Evolutionary conservation across 2,113 vertebrate genomes (phyloP).

Genomic region (Nyctibius bracteatus): DNA sequence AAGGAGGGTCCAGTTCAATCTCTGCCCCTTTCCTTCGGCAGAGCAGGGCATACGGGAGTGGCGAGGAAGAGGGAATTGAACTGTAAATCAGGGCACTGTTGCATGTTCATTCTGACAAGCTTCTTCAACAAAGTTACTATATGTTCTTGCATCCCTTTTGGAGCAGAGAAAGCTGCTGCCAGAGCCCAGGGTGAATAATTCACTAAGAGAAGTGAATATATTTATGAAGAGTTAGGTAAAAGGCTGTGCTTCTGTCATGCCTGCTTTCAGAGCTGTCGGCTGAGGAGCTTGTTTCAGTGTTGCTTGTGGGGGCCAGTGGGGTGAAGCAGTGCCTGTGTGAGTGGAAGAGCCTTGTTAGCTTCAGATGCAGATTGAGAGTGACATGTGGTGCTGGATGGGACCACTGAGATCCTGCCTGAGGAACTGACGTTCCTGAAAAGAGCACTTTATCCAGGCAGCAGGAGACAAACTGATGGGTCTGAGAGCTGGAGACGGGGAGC

Average conservation of each 20-base stretch:
- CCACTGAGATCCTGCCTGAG: background rate
- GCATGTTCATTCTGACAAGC: background rate
- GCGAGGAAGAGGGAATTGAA: background rate
- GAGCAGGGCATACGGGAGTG: background rate
- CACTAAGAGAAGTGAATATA: background rate
- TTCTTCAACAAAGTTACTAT: background rate
- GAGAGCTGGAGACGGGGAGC: background rate
- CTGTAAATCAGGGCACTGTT: slow-evolving; percentile 16
- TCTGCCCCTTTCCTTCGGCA: background rate
- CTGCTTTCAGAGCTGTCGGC: background rate
- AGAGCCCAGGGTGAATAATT: slow-evolving; percentile 38
- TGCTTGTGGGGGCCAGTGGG: background rate
- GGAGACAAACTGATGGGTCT: background rate
- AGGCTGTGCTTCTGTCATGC: slow-evolving; percentile 13
- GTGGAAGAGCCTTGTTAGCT: background rate
- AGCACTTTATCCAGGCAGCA: background rate
- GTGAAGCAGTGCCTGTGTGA: slow-evolving; percentile 1
- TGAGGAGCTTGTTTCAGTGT: slow-evolving; percentile 34
- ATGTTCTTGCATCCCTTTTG: background rate
- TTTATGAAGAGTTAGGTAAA: slow-evolving; percentile 41
- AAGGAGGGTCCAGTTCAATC: background rate
- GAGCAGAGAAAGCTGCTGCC: background rate
- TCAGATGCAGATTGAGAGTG: background rate
- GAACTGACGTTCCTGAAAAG: slow-evolving; percentile 12
- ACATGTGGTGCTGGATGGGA: background rate